Evolutionary conservation across 2,797 vertebrate genomes (phyloP).

Genomic region (Anguilla anguilla): DNA sequence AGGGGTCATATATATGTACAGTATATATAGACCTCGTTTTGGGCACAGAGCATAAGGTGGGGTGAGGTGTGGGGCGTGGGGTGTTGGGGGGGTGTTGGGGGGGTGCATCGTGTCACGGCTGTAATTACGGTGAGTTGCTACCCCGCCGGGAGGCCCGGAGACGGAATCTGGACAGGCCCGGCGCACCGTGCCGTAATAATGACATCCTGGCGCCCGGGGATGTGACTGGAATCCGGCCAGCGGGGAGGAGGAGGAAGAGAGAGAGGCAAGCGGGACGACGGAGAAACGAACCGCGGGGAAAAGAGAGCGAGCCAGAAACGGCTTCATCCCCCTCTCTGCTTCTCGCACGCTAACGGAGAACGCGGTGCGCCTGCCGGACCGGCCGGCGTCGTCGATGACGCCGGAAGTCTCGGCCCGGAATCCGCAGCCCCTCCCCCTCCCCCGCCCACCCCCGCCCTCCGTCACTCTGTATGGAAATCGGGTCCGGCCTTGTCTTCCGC

Average conservation of each 20-base stretch:
- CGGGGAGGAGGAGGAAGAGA: not conserved
- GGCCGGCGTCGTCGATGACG: not conserved
- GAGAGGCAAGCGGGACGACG: not conserved
- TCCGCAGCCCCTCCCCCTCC: too few relatives aligned
- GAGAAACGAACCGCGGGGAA: slow-evolving; percentile 3
- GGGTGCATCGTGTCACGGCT: not conserved
- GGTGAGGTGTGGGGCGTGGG: too few relatives aligned
- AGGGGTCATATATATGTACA: not conserved
- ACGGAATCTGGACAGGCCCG: not conserved
- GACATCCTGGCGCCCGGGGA: not conserved
- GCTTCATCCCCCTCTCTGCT: not conserved
- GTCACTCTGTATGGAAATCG: slow-evolving; percentile 1
- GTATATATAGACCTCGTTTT: not conserved
- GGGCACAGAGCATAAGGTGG: not conserved
- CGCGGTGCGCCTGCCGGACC: not conserved
- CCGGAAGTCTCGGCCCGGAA: not conserved
- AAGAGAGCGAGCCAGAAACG: not conserved
- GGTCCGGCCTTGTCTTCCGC: not conserved
- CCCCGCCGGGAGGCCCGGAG: not conserved
- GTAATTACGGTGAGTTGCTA: slow-evolving; percentile 7
- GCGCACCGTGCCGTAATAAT: not conserved
- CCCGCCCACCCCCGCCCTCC: not conserved
- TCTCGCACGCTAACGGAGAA: not conserved
- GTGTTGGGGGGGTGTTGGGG: not conserved
- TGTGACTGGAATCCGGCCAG: slow-evolving; percentile 10